Percentiles rank a stretch among this genome's conserved stretches.
These are phyloP conservation scores for Etheostoma cragini DNA, from an alignment of 2,113 vertebrate genomes.

Conservation along the genomic window DNA sequence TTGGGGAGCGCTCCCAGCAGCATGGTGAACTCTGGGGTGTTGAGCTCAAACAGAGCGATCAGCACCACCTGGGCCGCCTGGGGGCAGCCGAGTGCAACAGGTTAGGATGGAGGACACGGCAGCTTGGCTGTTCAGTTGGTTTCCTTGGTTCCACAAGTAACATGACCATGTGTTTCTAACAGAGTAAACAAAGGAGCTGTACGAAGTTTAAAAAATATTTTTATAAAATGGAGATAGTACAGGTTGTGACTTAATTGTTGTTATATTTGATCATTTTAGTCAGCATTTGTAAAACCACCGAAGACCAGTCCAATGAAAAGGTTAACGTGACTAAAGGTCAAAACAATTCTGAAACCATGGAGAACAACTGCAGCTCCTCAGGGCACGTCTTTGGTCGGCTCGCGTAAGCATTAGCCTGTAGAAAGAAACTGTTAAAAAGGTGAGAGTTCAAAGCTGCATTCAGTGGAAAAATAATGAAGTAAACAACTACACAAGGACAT, in stretches of 20 bases:
- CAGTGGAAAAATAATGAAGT: conserved; percentile 16
- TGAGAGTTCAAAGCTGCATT: conserved; percentile 56
- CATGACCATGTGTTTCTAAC: not conserved
- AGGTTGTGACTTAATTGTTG: not conserved
- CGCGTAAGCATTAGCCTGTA: conserved; percentile 27
- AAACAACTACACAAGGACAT: not conserved
- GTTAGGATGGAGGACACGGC: conserved; percentile 21
- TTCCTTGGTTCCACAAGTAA: conserved; percentile 30
- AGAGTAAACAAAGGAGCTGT: not conserved
- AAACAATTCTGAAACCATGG: conserved; percentile 36
- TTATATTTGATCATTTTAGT: not conserved
- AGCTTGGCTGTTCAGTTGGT: not conserved
- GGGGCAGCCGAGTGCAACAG: conserved; percentile 12
- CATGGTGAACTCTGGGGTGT: conserved; percentile 99
- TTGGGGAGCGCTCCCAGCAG: conserved; percentile 98
- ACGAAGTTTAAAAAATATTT: not conserved
- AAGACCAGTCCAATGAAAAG: not conserved
- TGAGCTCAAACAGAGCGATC: conserved; percentile 96
- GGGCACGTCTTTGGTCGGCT: not conserved
- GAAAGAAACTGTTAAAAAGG: conserved; percentile 37
- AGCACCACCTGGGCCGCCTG: conserved; percentile 98
- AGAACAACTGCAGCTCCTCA: conserved; percentile 9
- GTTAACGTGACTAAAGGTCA: not conserved
- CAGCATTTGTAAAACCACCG: not conserved
- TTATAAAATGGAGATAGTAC: not conserved